Evolutionary conservation across 2,888 invertebrate genomes (phyloP).

Genomic region (Cephus rjabovi): DNA sequence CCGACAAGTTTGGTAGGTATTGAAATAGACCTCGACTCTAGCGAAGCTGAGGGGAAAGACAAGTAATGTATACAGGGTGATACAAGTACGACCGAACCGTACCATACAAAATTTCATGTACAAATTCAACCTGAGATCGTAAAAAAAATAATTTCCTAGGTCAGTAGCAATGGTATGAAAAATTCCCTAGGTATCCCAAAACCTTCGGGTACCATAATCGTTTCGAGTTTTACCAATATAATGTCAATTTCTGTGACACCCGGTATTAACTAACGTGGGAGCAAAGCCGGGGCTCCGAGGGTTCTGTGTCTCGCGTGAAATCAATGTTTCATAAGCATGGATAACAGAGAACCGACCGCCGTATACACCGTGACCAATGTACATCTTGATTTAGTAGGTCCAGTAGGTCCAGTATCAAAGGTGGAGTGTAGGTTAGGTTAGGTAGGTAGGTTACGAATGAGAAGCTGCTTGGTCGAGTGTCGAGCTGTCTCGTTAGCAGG

Average conservation of each 20-base stretch:
- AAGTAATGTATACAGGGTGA: slow-evolving; percentile 47
- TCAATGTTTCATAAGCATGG: slow-evolving; percentile 66
- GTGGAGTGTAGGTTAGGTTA: background rate
- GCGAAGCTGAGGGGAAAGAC: slow-evolving; percentile 36
- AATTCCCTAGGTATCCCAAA: background rate
- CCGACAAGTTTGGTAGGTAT: slow-evolving; percentile 55
- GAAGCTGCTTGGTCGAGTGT: slow-evolving; percentile 34
- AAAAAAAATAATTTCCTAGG: background rate
- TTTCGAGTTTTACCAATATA: background rate
- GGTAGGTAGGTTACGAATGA: slow-evolving; percentile 23
- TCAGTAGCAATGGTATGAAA: background rate
- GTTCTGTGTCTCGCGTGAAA: slow-evolving; percentile 59
- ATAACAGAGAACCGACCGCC: slow-evolving; percentile 58
- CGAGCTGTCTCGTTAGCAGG: slow-evolving; percentile 64
- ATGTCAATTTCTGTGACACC: slow-evolving; percentile 36
- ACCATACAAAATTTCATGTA: background rate
- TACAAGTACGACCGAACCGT: background rate
- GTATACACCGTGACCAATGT: slow-evolving; percentile 64
- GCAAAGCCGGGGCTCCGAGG: slow-evolving; percentile 37
- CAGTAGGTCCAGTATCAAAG: slow-evolving; percentile 32
- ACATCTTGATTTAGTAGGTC: slow-evolving; percentile 66
- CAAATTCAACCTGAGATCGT: background rate
- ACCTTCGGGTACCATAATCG: background rate
- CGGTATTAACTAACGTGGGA: slow-evolving; percentile 46
- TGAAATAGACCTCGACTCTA: slow-evolving; percentile 53